A percentile compares a stretch with the other conserved stretches of the same genome.
Evolutionary conservation across 35 echinoderm and acorn worm genomes (phyloP).

Genomic region (Apostichopus japonicus): DNA sequence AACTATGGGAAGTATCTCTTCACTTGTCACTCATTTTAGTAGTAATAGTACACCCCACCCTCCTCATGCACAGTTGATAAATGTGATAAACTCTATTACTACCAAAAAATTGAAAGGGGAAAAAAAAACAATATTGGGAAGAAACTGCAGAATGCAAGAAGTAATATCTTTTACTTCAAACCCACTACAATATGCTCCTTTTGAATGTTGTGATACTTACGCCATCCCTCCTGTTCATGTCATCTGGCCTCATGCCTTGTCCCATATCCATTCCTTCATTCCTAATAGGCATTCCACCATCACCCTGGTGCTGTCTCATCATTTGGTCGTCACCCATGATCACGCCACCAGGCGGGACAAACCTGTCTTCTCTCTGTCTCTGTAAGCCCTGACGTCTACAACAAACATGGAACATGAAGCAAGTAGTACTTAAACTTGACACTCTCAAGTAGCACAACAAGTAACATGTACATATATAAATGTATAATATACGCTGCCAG

Average conservation of each 20-base stretch:
- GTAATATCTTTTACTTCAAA: background rate
- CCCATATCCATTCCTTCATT: slow-evolving; percentile 32
- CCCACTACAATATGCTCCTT: slow-evolving; percentile 4
- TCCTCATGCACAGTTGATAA: background rate
- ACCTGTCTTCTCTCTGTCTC: slow-evolving; percentile 43
- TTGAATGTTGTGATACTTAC: background rate
- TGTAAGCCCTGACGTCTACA: slow-evolving; percentile 34
- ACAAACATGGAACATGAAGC: background rate
- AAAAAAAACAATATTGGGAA: background rate
- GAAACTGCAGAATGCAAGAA: background rate
- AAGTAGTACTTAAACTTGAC: background rate
- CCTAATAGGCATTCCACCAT: background rate
- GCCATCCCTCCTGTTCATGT: slow-evolving; percentile 37
- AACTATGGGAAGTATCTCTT: background rate
- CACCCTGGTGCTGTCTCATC: background rate
- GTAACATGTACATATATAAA: no score
- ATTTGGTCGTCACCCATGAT: background rate
- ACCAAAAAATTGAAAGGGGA: background rate
- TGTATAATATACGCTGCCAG: no score
- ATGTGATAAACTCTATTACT: background rate
- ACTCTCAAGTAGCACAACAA: no score
- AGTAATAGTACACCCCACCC: background rate
- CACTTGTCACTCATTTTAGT: slow-evolving; percentile 3
- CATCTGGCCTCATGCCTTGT: slow-evolving; percentile 35
- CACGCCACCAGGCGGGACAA: background rate